Evolutionary conservation across 2,113 vertebrate species (phyloP).

Genomic region (Rhadina sibilatrix): DNA sequence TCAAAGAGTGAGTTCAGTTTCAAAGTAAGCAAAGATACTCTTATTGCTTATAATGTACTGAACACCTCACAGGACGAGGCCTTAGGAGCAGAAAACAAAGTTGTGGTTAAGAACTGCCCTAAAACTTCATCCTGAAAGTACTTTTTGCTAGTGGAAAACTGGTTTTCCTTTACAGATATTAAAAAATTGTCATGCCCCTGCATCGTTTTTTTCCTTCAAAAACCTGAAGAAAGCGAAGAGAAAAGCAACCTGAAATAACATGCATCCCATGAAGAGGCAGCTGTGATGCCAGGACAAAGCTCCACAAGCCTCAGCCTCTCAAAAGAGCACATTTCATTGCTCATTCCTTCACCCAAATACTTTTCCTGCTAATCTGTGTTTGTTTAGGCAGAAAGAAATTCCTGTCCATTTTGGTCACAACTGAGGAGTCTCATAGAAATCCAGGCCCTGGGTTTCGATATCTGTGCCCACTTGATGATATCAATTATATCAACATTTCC

Average conservation of each 20-base stretch:
- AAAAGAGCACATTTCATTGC: not conserved
- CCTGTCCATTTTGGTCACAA: not conserved
- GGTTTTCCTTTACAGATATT: not conserved
- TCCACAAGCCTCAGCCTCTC: not conserved
- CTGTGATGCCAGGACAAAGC: not conserved
- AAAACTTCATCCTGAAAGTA: not conserved
- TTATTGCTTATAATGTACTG: not conserved
- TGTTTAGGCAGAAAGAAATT: slow-evolving; percentile 28
- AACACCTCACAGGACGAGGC: not conserved
- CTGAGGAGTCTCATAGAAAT: not conserved
- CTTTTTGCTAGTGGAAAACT: not conserved
- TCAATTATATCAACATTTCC: not conserved
- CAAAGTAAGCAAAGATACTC: not conserved
- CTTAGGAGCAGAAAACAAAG: not conserved
- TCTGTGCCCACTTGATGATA: slow-evolving; percentile 2
- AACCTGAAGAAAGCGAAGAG: not conserved
- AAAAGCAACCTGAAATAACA: not conserved
- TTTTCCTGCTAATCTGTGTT: slow-evolving; percentile 14
- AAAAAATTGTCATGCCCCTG: not conserved
- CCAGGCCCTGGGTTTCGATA: not conserved
- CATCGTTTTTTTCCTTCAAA: not conserved
- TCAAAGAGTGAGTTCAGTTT: not conserved
- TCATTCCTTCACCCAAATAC: not conserved
- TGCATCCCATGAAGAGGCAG: not conserved
- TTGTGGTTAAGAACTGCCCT: not conserved